Percentiles rank a stretch among this genome's conserved stretches.
These are phyloP conservation scores for Neostethus bicornis DNA, from an alignment of 2,797 vertebrate genomes.

Conservation along the genomic window DNA sequence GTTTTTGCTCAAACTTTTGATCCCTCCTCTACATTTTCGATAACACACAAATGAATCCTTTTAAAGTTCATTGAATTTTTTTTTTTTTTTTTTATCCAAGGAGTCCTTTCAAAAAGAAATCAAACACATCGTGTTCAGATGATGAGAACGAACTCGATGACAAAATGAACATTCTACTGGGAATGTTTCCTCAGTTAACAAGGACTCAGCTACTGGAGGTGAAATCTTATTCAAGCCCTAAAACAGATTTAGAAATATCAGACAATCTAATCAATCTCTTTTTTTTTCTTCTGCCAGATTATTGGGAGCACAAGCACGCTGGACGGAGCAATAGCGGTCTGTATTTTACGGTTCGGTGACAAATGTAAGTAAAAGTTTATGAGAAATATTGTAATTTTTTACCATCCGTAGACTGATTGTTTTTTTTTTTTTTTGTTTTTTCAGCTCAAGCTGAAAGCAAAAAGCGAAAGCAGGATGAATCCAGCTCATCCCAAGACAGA, in stretches of 20 bases:
- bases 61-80: neutral
- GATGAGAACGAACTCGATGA: slow-evolving; percentile 69
- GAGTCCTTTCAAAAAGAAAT: slow-evolving; percentile 15
- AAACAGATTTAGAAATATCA: neutral
- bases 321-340: slow-evolving; percentile 86
- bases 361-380: slow-evolving; percentile 58
- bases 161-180: slow-evolving; percentile 79
- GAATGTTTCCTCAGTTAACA: slow-evolving; percentile 85
- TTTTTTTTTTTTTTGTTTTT: slow-evolving; percentile 1
- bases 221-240: slow-evolving; percentile 8
- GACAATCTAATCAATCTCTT: too few relatives aligned
- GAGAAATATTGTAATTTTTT: too few relatives aligned
- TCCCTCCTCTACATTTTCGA: too few relatives aligned
- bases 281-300: slow-evolving; percentile 74
- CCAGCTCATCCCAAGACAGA: slow-evolving; percentile 70
- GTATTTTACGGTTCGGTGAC: slow-evolving; percentile 77
- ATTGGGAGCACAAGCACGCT: slow-evolving; percentile 82
- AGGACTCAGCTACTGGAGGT: slow-evolving; percentile 81
- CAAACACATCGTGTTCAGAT: slow-evolving; percentile 18
- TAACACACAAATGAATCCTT: too few relatives aligned
- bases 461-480: slow-evolving; percentile 81
- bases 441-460: slow-evolving; percentile 44
- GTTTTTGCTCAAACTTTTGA: too few relatives aligned
- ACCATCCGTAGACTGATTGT: too few relatives aligned
- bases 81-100: slow-evolving; percentile 35